Conservation (phyloP, 2,888 invertebrate species). For the Cristatella mucedo region DNA sequence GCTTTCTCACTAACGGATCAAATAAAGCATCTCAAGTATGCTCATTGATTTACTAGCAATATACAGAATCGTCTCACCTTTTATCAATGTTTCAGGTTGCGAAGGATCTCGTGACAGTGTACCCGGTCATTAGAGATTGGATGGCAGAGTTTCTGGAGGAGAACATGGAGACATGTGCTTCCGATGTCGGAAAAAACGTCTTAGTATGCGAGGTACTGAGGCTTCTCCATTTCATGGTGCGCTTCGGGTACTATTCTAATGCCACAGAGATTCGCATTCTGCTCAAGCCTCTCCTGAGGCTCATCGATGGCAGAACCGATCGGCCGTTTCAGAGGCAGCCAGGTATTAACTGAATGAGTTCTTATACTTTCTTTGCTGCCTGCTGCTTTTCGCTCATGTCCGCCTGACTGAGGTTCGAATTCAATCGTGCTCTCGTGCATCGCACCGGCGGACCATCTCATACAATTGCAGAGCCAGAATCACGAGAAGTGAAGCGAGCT, state of each 20-base stretch:
- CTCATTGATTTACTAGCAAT: no score
- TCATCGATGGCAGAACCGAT: constrained; percentile 35
- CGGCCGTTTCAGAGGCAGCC: constrained; percentile 32
- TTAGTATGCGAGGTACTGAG: constrained; percentile 22
- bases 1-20: no score
- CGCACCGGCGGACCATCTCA: no score
- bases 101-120: constrained; percentile 31
- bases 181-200: constrained; percentile 31
- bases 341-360: constrained; percentile 8
- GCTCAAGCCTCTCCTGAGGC: constrained; percentile 27
- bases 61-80: no score
- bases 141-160: constrained; percentile 26
- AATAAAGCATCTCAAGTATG: no score
- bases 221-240: constrained; percentile 29
- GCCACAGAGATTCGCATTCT: constrained; percentile 28
- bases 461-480: no score
- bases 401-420: no score
- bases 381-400: no score
- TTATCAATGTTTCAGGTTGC: no score
- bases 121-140: constrained; percentile 24
- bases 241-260: constrained; percentile 32
- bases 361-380: neutral
- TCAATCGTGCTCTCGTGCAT: no score
- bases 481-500: no score
- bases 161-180: constrained; percentile 35